Evolutionary conservation across 2,888 invertebrate species (phyloP), one percentile per base, ranked within the genome.

Genomic region (Caenorhabditis imperialis): DNA sequence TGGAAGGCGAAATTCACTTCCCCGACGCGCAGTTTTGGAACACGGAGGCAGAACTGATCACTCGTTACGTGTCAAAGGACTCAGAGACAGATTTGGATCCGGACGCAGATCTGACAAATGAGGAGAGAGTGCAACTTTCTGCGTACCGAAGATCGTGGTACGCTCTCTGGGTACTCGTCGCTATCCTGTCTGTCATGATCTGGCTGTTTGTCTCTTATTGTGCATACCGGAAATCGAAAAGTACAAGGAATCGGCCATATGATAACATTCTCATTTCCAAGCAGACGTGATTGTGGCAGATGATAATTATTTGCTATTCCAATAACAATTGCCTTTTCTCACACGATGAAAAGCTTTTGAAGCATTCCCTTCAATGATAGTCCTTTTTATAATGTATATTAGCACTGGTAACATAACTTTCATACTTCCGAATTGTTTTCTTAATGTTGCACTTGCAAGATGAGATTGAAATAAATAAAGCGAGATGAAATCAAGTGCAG

Each of bases 1-100:
- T 84, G 37, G 73, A 75, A 44, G 86, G 86, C 2, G 81, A 83
- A 3, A 67, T 88, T 44, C 85, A 86, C 67, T 87, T 81, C 74
- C 85, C 86, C 8, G 78, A 82, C 38, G 81, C 86, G 0, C 77
- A 78, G 35, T 88, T 88, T 58, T 88, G 88, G 88, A 88, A 86
- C 45, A 72, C 81, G 4, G 87, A 87, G 47, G 84, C 80, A 1
- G 79, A 80, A 42, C 35, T 83, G 22, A 83, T 81, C 16, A 76
- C 72, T 22, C 69, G 61, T 58, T 83, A 78, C 44, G 65, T 81
- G 35, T 63, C 81, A 22, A 79, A 75, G 35, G 79, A 77, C 45
- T 57, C 54, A 3, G 81, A 78, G 38, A 54, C 58, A 18, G 67
- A 70, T 18, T 63, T 78, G n/a, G 80, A 80, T 61, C 82, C 81